These are phyloP conservation scores for Centropristis striata DNA, from an alignment of 2,113 vertebrate genomes.

Conservation along the genomic window DNA sequence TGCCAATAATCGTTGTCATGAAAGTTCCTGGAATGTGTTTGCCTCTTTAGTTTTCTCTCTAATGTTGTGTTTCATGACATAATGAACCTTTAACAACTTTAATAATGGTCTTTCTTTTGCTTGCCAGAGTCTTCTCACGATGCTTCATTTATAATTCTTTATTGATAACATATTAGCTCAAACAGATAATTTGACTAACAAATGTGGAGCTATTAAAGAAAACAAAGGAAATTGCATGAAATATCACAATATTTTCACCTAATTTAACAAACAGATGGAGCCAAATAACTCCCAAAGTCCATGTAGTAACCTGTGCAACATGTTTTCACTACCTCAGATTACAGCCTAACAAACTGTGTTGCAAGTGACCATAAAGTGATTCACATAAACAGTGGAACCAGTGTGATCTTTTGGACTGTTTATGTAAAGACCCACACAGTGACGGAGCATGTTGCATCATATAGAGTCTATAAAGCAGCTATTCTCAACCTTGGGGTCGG, in stretches of 20 bases:
- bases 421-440: constrained; percentile 27
- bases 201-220: constrained; percentile 3
- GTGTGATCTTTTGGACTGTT: constrained; percentile 9
- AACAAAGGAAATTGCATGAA: not conserved
- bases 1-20: not conserved
- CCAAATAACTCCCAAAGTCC: not conserved
- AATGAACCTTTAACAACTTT: not conserved
- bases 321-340: not conserved
- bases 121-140: not conserved
- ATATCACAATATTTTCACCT: not conserved
- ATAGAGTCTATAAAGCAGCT: constrained; percentile 12
- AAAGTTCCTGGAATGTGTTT: not conserved
- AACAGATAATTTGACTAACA: not conserved
- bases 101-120: not conserved
- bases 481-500: constrained; percentile 4
- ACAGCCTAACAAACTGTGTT: not conserved
- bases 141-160: not conserved
- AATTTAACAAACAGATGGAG: not conserved
- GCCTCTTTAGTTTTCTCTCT: not conserved
- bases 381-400: constrained; percentile 22
- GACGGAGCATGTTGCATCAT: constrained; percentile 7
- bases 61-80: not conserved
- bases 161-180: not conserved
- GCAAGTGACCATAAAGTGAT: constrained; percentile 1
- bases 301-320: not conserved